Percentiles rank a stretch among this genome's conserved stretches.
These are phyloP conservation scores for Choloepus hoffmanni DNA, from an alignment of 2,113 vertebrate species.

Conservation along the genomic window DNA sequence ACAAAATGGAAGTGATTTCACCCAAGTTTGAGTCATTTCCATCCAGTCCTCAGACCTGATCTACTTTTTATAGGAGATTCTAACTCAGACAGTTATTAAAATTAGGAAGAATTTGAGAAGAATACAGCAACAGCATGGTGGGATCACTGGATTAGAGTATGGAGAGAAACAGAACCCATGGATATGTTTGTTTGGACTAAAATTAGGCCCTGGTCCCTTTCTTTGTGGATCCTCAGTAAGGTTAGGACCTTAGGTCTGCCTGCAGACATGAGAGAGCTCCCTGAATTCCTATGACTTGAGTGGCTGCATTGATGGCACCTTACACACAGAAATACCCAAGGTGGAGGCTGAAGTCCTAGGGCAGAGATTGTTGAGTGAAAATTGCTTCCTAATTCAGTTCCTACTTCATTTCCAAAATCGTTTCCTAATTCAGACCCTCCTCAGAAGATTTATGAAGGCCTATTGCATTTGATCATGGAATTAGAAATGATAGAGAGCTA, in stretches of 20 bases:
- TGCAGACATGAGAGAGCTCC: neutral
- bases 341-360: neutral
- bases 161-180: neutral
- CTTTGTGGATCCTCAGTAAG: neutral
- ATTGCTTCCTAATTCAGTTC: neutral
- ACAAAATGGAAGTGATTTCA: neutral
- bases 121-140: neutral
- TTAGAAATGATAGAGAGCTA: too few species aligned
- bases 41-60: neutral
- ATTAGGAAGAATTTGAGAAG: neutral
- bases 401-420: neutral
- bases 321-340: neutral
- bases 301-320: neutral
- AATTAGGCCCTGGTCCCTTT: neutral
- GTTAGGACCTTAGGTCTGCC: neutral
- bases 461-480: neutral
- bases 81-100: neutral
- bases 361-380: neutral
- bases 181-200: neutral
- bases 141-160: neutral
- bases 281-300: neutral
- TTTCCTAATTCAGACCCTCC: neutral
- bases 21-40: neutral
- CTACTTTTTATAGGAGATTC: neutral
- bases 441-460: neutral